Evolutionary conservation across 2,797 vertebrate species (phyloP).

Genomic region (Yasuhikotakia modesta): DNA sequence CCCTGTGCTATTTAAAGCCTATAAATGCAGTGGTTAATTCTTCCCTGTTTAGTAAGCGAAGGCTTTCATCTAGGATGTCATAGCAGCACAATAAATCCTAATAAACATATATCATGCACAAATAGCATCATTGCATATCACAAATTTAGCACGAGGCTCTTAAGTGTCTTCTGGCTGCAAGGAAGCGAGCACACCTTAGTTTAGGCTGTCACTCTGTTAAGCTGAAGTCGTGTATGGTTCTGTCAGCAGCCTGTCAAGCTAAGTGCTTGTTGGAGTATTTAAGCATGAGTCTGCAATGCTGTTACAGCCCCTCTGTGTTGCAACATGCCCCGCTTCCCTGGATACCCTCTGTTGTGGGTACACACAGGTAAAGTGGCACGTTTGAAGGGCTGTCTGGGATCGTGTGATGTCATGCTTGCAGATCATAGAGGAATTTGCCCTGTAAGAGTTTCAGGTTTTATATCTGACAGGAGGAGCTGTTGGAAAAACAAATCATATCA

Average conservation of each 20-base stretch:
- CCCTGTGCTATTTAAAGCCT: conserved; percentile 38
- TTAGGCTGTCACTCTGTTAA: conserved; percentile 42
- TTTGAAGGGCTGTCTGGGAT: conserved; percentile 16
- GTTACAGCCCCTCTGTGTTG: conserved; percentile 41
- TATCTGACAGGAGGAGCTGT: neutral
- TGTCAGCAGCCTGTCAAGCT: conserved; percentile 53
- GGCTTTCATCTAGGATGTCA: conserved; percentile 37
- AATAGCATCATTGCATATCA: conserved; percentile 27
- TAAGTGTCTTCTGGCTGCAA: conserved; percentile 29
- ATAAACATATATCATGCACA: conserved; percentile 42
- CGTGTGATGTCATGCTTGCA: neutral
- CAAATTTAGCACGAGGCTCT: neutral
- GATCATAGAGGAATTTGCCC: neutral
- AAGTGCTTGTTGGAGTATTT: conserved; percentile 54
- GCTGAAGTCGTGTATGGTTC: conserved; percentile 27
- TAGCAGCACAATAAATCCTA: conserved; percentile 45
- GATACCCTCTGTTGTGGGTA: conserved; percentile 52
- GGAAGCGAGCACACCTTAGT: conserved; percentile 35
- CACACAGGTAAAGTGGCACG: conserved; percentile 41
- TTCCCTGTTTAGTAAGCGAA: conserved; percentile 5
- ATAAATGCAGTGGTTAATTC: conserved; percentile 40
- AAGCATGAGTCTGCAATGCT: conserved; percentile 40
- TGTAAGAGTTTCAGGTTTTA: neutral
- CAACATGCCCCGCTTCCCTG: conserved; percentile 54
- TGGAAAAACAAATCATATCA: conserved; percentile 28